These are phyloP conservation scores for Antennarius maculatus DNA, from an alignment of 2,797 vertebrate species.

Conservation along the genomic window DNA sequence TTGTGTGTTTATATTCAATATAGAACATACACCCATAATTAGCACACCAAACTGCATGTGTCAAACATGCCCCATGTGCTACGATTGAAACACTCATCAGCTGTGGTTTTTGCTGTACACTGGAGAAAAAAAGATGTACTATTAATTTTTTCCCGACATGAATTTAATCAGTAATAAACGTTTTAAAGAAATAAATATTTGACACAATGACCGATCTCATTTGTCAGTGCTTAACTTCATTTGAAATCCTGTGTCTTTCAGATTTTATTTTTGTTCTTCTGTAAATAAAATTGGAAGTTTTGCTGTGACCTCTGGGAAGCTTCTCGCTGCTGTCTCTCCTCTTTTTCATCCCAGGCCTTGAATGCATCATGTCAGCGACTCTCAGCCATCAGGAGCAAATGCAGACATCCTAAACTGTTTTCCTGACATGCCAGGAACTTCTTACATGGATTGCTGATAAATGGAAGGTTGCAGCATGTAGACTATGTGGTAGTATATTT, in stretches of 20 bases:
- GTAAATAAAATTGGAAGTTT: slow-evolving; percentile 61
- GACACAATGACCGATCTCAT: slow-evolving; percentile 70
- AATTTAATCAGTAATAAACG: slow-evolving; percentile 84
- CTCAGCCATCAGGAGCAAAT: too few relatives aligned
- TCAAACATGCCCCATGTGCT: slow-evolving; percentile 68
- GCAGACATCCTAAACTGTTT: too few relatives aligned
- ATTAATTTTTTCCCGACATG: slow-evolving; percentile 78
- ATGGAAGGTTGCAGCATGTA: too few relatives aligned
- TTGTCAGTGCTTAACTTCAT: slow-evolving; percentile 51
- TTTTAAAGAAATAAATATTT: slow-evolving; percentile 85
- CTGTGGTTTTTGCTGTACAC: slow-evolving; percentile 86
- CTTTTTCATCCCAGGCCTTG: too few relatives aligned
- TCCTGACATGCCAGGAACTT: too few relatives aligned
- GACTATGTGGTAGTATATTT: too few relatives aligned
- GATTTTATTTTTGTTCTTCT: slow-evolving; percentile 24
- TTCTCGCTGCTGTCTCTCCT: neutral
- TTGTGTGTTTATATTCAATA: slow-evolving; percentile 82
- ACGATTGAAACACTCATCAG: slow-evolving; percentile 73
- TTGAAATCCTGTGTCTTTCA: slow-evolving; percentile 47
- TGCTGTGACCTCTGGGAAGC: slow-evolving; percentile 23
- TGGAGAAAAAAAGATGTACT: slow-evolving; percentile 84
- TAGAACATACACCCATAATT: slow-evolving; percentile 75
- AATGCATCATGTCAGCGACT: too few relatives aligned
- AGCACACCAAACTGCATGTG: slow-evolving; percentile 67
- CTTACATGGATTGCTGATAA: too few relatives aligned